Conservation (phyloP, 2,113 vertebrate genomes). For the Sitta europaea region DNA sequence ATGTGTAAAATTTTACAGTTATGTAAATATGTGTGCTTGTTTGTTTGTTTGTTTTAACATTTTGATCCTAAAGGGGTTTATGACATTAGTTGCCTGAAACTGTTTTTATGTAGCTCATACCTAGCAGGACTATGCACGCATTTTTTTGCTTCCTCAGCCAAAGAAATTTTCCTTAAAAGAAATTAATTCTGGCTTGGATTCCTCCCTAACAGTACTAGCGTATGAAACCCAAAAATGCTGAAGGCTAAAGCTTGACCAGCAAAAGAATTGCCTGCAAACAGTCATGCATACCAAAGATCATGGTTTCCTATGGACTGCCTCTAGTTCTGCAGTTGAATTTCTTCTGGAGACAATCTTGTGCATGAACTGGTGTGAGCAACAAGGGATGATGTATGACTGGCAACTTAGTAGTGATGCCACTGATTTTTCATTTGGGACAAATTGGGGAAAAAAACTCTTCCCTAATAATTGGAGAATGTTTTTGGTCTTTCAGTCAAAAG, state of each 20-base stretch:
- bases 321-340: neutral
- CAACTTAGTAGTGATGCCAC: neutral
- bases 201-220: neutral
- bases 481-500: neutral
- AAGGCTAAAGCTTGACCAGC: neutral
- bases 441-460: neutral
- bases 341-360: neutral
- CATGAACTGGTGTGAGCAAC: neutral
- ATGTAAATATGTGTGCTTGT: neutral
- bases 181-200: neutral
- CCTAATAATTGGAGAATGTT: neutral
- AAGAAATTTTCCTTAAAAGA: neutral
- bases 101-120: neutral
- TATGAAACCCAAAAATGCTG: neutral
- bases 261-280: neutral
- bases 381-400: neutral
- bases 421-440: neutral
- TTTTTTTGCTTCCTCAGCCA: neutral
- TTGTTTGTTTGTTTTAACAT: neutral
- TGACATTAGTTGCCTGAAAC: neutral
- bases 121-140: fast-evolving
- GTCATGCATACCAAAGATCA: neutral
- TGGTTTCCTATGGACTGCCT: neutral
- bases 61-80: neutral
- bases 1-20: neutral